A percentile compares a stretch with the other conserved stretches of the same genome.
These are phyloP conservation scores for Platichthys stellatus DNA, from an alignment of 2,113 vertebrate species.

Conservation along the genomic window DNA sequence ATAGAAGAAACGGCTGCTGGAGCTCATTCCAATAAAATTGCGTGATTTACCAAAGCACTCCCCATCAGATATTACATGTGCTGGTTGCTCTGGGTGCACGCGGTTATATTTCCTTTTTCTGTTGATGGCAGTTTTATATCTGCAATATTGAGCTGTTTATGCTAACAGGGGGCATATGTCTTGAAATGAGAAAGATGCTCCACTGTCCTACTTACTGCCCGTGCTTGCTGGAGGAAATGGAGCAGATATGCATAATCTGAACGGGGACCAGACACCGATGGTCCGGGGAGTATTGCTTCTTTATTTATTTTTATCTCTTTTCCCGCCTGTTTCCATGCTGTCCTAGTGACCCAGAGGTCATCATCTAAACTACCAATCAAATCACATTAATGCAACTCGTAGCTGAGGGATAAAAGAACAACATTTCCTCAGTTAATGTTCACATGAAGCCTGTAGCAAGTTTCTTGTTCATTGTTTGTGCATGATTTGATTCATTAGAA, in stretches of 20 bases:
- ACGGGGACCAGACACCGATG: conserved; percentile 30
- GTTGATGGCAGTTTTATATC: background rate
- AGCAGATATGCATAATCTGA: conserved; percentile 64
- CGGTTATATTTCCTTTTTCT: background rate
- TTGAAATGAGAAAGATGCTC: conserved; percentile 32
- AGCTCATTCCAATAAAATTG: conserved; percentile 7
- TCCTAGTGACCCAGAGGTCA: conserved; percentile 49
- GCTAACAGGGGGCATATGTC: background rate
- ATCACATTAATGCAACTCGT: background rate
- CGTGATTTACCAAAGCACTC: conserved; percentile 4
- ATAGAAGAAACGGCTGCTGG: conserved; percentile 8
- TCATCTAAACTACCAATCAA: background rate
- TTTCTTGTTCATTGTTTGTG: too few relatives aligned
- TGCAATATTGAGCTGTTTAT: background rate
- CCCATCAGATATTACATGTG: background rate
- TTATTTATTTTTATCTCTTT: background rate
- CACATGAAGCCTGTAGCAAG: too few relatives aligned
- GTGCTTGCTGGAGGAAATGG: conserved; percentile 63
- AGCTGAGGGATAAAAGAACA: too few relatives aligned
- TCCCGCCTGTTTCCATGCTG: conserved; percentile 16
- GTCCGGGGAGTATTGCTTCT: conserved; percentile 31
- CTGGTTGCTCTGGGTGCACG: background rate
- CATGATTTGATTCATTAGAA: too few relatives aligned
- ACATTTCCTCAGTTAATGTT: too few relatives aligned
- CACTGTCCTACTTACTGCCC: conserved; percentile 57